Conservation (phyloP, 2,888 invertebrate species). For the Parapristionchus giblindavisi region DNA sequence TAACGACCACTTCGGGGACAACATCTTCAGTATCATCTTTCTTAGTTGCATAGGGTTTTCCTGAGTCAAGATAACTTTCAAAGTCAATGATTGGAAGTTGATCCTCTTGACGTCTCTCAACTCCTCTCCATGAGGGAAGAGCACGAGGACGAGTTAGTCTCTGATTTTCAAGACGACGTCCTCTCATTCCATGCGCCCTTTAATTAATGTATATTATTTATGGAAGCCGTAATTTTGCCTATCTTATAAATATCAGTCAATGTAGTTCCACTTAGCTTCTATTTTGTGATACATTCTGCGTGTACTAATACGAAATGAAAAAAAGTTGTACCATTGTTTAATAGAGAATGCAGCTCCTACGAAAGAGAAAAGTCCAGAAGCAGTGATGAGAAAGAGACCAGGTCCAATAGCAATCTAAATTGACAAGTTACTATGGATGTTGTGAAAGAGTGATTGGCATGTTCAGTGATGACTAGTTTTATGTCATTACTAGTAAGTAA, state of each 20-base stretch:
- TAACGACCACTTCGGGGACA: background rate
- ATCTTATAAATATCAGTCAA: background rate
- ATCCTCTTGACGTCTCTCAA: slow-evolving; percentile 32
- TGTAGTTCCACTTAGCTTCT: background rate
- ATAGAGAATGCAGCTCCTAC: slow-evolving; percentile 33
- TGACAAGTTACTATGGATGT: background rate
- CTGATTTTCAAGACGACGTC: slow-evolving; percentile 34
- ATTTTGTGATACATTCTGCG: no score
- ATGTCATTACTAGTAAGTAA: background rate
- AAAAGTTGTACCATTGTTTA: slow-evolving; percentile 28
- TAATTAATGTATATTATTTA: background rate
- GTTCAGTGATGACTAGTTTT: background rate
- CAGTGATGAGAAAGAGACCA: slow-evolving; percentile 38
- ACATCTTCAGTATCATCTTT: background rate
- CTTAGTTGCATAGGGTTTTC: background rate
- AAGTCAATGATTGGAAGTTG: slow-evolving; percentile 38
- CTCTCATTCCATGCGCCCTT: slow-evolving; percentile 27
- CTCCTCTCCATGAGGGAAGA: slow-evolving; percentile 36
- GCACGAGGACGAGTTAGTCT: slow-evolving; percentile 34
- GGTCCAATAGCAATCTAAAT: slow-evolving; percentile 34
- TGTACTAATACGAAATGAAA: no score
- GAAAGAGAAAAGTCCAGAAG: slow-evolving; percentile 32
- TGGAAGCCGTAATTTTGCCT: no score
- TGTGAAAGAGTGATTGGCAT: background rate
- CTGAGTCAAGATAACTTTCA: slow-evolving; percentile 33